Conservation (phyloP, 2,113 vertebrate genomes). For the Halichoerus grypus region DNA sequence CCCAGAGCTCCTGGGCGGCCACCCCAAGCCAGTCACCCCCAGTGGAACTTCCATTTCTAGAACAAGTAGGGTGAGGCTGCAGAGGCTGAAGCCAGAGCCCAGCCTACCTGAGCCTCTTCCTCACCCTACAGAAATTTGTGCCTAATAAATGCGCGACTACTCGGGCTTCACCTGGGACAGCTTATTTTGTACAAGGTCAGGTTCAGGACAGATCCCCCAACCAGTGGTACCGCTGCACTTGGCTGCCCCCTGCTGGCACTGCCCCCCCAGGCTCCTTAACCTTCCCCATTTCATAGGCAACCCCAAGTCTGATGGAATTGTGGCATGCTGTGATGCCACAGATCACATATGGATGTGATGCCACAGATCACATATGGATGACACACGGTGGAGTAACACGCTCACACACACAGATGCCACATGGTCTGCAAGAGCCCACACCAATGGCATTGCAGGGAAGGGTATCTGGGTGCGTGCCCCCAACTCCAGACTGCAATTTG, state of each 20-base stretch:
- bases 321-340: background rate
- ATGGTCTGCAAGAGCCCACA: background rate
- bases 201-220: background rate
- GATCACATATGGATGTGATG: background rate
- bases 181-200: background rate
- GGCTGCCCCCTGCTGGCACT: background rate
- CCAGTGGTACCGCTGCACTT: no score
- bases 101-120: background rate
- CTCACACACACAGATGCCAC: background rate
- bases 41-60: background rate
- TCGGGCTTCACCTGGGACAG: background rate
- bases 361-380: background rate
- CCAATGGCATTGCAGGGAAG: background rate
- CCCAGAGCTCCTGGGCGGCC: background rate
- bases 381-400: accelerated
- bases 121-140: background rate
- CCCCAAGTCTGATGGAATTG: background rate
- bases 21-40: background rate
- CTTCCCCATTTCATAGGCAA: background rate
- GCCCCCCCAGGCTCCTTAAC: background rate
- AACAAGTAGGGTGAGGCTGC: background rate
- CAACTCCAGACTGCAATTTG: background rate
- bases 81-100: background rate
- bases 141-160: background rate
- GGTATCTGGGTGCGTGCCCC: background rate